Evolutionary conservation across 2,797 vertebrate species (phyloP), one percentile per base, ranked within the genome.

Genomic region (Sebastes aleutianus): DNA sequence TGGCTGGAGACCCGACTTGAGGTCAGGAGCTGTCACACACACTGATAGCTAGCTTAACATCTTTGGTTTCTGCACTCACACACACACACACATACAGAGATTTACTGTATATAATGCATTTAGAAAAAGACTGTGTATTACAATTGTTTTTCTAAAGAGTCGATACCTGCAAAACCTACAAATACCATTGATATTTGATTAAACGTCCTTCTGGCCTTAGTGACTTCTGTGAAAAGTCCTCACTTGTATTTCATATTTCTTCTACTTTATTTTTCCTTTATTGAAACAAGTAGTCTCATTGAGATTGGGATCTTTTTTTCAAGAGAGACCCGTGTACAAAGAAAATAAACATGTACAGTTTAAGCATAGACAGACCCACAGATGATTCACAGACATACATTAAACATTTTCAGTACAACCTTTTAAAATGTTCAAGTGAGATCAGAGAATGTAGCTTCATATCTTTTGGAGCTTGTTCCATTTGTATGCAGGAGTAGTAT

Each of bases 11-110:
- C 70, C 74, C 1, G 3, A 68, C 83, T 77, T 4, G 27, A 79
- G 89, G 88, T 92, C 84, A 87, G 32, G 78, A 84, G 76, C 87
- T 91, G 90, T 93, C 92, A 88, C 57, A 75, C 67, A 79, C 78
- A 34, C 59, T 76, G 82, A 80, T 87, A 74, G 81, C 79, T 69
- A 70, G 79, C 69, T 83, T 72, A 75, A 70, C 73, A 81, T 83
- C 39, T 83, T 84, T 75, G 74, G 43, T 53, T 72, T 74, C 31
- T 56, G 9, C 16, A 20, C 10, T 20, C 22, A 34, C 24, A 18
- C 36, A 66, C 32, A 31, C 32, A 31, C 47, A 50, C 47, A 20
- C 31, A 27, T 20, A 32, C n/a, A 62, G 20, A 76, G 3, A 61
- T 3, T 36, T 27, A 56, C 16, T 20, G n/a, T 43, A 22, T 27